Evolutionary conservation across 1,140 invertebrate genomes (phyloP).

Genomic region (Tetramorium parvispinum): DNA sequence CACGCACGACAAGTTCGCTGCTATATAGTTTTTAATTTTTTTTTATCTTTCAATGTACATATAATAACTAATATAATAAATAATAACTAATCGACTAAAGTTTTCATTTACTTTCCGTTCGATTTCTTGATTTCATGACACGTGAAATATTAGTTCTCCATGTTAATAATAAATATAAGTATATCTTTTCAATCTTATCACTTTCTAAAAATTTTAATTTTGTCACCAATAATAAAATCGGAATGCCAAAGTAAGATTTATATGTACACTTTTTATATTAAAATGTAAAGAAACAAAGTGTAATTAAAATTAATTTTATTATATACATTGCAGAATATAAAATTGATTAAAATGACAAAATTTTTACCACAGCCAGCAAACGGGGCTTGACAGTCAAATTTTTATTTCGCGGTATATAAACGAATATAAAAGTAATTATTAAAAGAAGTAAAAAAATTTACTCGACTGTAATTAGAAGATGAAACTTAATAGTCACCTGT

Average conservation of each 20-base stretch:
- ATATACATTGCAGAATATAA: background rate
- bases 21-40: background rate
- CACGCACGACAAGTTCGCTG: background rate
- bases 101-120: background rate
- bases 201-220: background rate
- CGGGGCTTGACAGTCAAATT: background rate
- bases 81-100: background rate
- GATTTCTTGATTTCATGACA: background rate
- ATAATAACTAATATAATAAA: too few species aligned
- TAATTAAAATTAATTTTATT: background rate
- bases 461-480: background rate
- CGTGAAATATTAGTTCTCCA: background rate
- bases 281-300: background rate
- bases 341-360: background rate
- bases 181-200: too few species aligned
- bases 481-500: background rate
- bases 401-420: background rate
- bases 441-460: background rate
- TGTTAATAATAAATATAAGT: background rate
- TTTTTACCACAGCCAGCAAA: background rate
- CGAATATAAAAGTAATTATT: background rate
- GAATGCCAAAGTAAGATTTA: background rate
- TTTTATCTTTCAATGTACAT: background rate
- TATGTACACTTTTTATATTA: background rate
- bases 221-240: background rate